Percentiles rank a stretch among this genome's conserved stretches.
Conservation (phyloP, 1,140 invertebrate species). For the Euura saliciscinereae region DNA sequence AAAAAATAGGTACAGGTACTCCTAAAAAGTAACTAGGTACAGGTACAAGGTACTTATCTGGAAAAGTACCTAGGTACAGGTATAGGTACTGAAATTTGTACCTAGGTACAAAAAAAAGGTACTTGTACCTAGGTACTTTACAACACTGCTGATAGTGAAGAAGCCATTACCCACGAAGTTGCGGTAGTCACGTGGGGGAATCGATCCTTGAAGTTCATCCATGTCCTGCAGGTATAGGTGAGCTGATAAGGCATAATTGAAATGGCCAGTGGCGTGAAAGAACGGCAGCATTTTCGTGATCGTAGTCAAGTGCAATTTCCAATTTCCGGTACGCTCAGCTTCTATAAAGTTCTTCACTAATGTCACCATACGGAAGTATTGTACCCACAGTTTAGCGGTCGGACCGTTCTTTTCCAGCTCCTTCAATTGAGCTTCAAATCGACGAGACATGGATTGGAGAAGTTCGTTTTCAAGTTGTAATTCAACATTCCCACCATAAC, state of each 20-base stretch:
- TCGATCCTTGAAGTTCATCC: conserved; percentile 32
- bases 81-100: too few species aligned
- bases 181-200: too few species aligned
- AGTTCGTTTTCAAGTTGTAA: conserved; percentile 10
- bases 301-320: conserved; percentile 38
- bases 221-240: conserved; percentile 55
- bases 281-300: conserved; percentile 46
- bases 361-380: conserved; percentile 51
- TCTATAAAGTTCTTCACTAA: conserved; percentile 47
- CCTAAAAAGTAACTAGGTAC: too few species aligned
- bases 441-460: not conserved
- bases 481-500: conserved; percentile 12
- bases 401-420: conserved; percentile 36
- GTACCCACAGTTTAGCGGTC: conserved; percentile 51
- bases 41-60: too few species aligned
- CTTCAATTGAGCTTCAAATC: conserved; percentile 39
- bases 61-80: too few species aligned
- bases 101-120: too few species aligned
- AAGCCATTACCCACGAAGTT: too few species aligned
- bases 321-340: conserved; percentile 52
- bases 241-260: conserved; percentile 53
- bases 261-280: conserved; percentile 54
- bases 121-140: too few species aligned
- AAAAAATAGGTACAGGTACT: too few species aligned
- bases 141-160: too few species aligned